Evolutionary conservation across 2,888 invertebrate genomes (phyloP), one percentile per base, ranked within the genome.

Genomic region (Mechanitis mazaeus): DNA sequence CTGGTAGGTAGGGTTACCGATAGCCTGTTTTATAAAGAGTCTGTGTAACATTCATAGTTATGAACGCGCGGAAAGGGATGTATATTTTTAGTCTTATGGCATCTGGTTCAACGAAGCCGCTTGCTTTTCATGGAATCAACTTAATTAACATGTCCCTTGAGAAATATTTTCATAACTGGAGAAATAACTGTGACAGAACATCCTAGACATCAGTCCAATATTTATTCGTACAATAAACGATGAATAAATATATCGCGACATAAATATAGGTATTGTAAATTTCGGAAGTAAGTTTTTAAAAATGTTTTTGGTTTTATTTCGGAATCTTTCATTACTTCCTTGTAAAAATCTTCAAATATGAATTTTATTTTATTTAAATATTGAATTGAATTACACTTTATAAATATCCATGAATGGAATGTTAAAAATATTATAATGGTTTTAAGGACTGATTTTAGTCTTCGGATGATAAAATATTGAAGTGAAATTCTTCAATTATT

Each of bases 51-150:
- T 87, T 87, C 87, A 83, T 85, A 88, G 88, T 84, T 88, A 88
- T 88, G 85, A 79, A 76, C 81, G 75, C 80, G 77, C 81, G 86
- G 86, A 88, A 85, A 86, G 84, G 89, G 88, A 89, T 87, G 89
- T 87, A 73, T 88, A 88, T 89, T 87, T 89, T 87, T 87, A 85
- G 86, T 78, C 67, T 68, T 65, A 79, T 72, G 83, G 87, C 89
- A 89, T 89, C 89, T 89, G 89, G 83, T 77, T 75, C 76, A 75
- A 74, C 71, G 74, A 69, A 75, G 73, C 75, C 73, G 75, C 77
- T 71, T 69, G 78, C 78, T 78, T 84, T 88, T 86, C 87, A 86
- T 78, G 79, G 88, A 87, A 89, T 81, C 77, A 77, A 73, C 79
- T 84, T 86, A 87, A 89, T 88, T 88, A 88, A 83, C 78, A 76